These are phyloP conservation scores for Morpho helenor DNA, from an alignment of 2,888 invertebrate genomes.

Conservation along the genomic window DNA sequence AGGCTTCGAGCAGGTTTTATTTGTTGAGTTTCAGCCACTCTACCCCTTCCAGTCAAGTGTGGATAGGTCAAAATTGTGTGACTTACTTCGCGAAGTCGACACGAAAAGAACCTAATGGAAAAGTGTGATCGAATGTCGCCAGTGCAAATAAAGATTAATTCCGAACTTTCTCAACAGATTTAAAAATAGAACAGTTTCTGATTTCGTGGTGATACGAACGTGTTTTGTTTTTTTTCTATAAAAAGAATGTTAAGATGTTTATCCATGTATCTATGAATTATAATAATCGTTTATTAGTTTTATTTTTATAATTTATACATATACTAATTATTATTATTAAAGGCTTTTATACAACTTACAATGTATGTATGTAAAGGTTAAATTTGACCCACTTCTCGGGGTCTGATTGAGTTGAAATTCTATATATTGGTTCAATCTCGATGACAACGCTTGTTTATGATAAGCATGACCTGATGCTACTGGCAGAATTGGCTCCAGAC, in stretches of 20 bases:
- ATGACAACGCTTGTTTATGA: too few relatives aligned
- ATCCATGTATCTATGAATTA: neutral
- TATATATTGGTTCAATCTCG: too few relatives aligned
- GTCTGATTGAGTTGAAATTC: too few relatives aligned
- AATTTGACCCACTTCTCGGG: too few relatives aligned
- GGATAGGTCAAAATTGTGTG: constrained; percentile 39
- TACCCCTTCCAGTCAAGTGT: constrained; percentile 29
- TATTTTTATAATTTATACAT: too few relatives aligned
- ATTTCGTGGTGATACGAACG: neutral
- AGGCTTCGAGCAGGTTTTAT: constrained; percentile 23
- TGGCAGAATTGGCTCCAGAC: too few relatives aligned
- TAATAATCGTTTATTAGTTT: too few relatives aligned
- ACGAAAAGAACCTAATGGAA: constrained; percentile 47
- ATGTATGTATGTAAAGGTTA: too few relatives aligned
- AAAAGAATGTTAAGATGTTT: neutral
- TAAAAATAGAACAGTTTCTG: constrained; percentile 7
- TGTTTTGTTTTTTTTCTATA: constrained; percentile 1
- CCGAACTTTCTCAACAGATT: constrained; percentile 24
- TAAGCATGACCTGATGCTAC: too few relatives aligned
- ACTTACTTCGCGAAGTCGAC: constrained; percentile 22
- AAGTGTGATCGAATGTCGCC: constrained; percentile 40
- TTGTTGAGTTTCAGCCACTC: constrained; percentile 25
- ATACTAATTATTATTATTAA: too few relatives aligned
- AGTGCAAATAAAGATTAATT: constrained; percentile 41
- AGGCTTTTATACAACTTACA: too few relatives aligned